Percentiles rank a stretch among this genome's conserved stretches.
phyloP scores from a whole-genome alignment of 1,140 invertebrate species.

The Drosophila nebulosa region DNA sequence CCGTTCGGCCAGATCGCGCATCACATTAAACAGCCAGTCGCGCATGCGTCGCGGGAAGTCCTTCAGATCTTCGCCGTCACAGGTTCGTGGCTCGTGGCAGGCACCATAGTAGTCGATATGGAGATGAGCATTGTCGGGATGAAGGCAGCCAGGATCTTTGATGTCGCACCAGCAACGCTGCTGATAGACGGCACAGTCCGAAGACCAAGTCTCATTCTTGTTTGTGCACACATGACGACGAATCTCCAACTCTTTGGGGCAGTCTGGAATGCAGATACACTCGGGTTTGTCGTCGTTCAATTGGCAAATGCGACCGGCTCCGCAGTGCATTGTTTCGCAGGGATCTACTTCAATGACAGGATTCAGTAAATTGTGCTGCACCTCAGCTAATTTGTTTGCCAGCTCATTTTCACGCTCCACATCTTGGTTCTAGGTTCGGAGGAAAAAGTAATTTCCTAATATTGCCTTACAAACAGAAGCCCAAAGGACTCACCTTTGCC shows the following conservation, averaged over 20 bases:
- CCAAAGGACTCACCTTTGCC: constrained; percentile 39
- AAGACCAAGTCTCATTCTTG: constrained; percentile 95
- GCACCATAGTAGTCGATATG: constrained; percentile 96
- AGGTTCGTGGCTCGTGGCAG: constrained; percentile 89
- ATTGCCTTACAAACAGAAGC: background rate
- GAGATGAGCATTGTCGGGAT: constrained; percentile 89
- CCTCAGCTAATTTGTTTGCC: constrained; percentile 55
- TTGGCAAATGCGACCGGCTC: constrained; percentile 93
- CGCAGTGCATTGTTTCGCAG: constrained; percentile 92
- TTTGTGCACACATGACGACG: constrained; percentile 94
- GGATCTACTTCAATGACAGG: constrained; percentile 84
- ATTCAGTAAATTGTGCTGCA: constrained; percentile 56
- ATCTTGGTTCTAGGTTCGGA: constrained; percentile 61
- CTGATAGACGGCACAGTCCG: constrained; percentile 95
- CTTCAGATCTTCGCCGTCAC: constrained; percentile 90
- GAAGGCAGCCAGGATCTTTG: constrained; percentile 87
- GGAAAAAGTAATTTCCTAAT: background rate
- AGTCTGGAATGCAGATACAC: constrained; percentile 92
- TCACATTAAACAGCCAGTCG: constrained; percentile 98
- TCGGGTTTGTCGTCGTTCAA: constrained; percentile 88
- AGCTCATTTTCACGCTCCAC: constrained; percentile 75
- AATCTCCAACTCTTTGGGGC: constrained; percentile 89
- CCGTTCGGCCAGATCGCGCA: constrained; percentile 95
- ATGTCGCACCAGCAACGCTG: constrained; percentile 94
- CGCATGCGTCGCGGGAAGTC: constrained; percentile 97